A percentile compares a stretch with the other conserved stretches of the same genome.
phyloP scores from a whole-genome alignment of 2,113 vertebrate genomes.

The Narcine bancroftii region DNA sequence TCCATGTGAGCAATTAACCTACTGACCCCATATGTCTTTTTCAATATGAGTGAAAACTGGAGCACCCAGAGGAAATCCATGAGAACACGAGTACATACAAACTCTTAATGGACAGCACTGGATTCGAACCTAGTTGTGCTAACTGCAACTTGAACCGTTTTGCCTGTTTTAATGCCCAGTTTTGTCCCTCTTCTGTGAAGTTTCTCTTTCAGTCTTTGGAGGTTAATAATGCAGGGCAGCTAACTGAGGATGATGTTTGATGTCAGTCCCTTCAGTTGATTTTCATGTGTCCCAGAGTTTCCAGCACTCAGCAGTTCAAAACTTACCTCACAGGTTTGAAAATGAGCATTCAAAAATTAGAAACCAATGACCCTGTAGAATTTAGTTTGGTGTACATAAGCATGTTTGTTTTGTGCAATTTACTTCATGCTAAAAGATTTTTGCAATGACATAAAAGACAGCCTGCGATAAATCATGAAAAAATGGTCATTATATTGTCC shows the following conservation, averaged over 20 bases:
- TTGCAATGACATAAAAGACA: not conserved
- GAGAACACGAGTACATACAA: too few relatives aligned
- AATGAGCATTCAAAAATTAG: not conserved
- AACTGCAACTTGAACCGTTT: too few relatives aligned
- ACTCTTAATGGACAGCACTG: too few relatives aligned
- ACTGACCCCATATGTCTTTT: too few relatives aligned
- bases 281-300: not conserved
- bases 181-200: too few relatives aligned
- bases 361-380: not conserved
- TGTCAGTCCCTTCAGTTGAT: not conserved
- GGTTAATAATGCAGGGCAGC: not conserved
- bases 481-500: not conserved
- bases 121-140: too few relatives aligned
- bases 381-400: not conserved
- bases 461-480: not conserved
- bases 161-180: too few relatives aligned
- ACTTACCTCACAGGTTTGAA: not conserved
- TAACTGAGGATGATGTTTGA: not conserved
- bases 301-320: not conserved
- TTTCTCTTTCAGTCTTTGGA: too few relatives aligned
- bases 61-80: too few relatives aligned
- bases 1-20: too few relatives aligned
- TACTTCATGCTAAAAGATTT: not conserved
- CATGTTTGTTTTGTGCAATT: not conserved
- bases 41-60: too few relatives aligned